A percentile compares a stretch with the other conserved stretches of the same genome.
Evolutionary conservation across 2,797 vertebrate genomes (phyloP).

Genomic region (Gymnothorax reevesii): DNA sequence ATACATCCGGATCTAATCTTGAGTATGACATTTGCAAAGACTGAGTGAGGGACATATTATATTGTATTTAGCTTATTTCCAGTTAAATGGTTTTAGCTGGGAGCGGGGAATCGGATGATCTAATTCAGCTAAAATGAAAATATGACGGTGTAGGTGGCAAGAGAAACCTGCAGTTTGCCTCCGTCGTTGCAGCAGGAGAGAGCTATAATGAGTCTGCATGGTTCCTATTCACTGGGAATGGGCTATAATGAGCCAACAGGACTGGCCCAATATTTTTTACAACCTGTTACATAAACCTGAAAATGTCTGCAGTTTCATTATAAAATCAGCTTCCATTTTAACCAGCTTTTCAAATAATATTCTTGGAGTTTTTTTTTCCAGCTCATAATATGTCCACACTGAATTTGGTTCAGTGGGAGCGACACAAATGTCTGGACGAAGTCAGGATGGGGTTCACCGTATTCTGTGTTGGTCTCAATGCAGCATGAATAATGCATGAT

Average conservation of each 20-base stretch:
- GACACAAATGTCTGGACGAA: too few species aligned
- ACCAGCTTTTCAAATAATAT: not conserved
- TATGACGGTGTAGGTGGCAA: not conserved
- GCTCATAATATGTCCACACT: too few species aligned
- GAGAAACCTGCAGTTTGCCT: not conserved
- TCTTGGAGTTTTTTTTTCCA: not conserved
- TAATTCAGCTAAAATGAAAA: not conserved
- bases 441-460: too few species aligned
- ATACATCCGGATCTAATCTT: not conserved
- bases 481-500: too few species aligned
- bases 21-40: not conserved
- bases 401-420: too few species aligned
- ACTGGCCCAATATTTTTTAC: not conserved
- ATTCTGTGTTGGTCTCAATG: too few species aligned
- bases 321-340: not conserved
- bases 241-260: not conserved
- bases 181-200: not conserved
- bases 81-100: not conserved
- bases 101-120: not conserved
- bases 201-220: not conserved
- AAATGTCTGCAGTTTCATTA: not conserved
- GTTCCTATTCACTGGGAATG: not conserved
- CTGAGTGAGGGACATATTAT: not conserved
- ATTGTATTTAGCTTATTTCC: not conserved
- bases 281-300: not conserved